These are phyloP conservation scores for Sebastes vulpes DNA, from an alignment of 2,797 vertebrate species.

Conservation along the genomic window DNA sequence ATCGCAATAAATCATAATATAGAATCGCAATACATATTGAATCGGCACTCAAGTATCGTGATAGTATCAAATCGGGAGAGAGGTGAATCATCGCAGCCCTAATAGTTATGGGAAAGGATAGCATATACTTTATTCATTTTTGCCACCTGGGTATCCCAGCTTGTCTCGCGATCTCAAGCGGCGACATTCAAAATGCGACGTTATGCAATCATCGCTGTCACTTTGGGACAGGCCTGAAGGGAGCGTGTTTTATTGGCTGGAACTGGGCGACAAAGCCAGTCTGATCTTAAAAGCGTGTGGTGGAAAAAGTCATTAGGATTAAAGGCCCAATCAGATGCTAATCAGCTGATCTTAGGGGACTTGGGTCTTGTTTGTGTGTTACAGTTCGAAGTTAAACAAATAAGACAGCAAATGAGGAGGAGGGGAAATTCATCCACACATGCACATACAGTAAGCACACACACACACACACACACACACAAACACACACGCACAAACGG, in stretches of 20 bases:
- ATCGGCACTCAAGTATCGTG: too few relatives aligned
- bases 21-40: too few relatives aligned
- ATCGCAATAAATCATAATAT: too few relatives aligned
- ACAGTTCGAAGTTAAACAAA: constrained; percentile 35
- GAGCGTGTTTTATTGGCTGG: constrained; percentile 39
- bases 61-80: too few relatives aligned
- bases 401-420: constrained; percentile 20
- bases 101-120: background rate
- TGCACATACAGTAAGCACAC: background rate
- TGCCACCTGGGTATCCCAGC: background rate
- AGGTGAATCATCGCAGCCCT: too few relatives aligned
- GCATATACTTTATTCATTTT: background rate
- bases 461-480: background rate
- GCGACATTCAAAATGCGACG: constrained; percentile 24
- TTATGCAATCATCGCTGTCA: constrained; percentile 32
- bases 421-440: background rate
- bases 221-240: constrained; percentile 26
- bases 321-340: constrained; percentile 72
- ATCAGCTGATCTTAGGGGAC: constrained; percentile 62
- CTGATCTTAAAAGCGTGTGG: constrained; percentile 58
- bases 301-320: constrained; percentile 78
- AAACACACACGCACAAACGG: constrained; percentile 7
- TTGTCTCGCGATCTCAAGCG: background rate
- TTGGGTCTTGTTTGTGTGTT: constrained; percentile 49
- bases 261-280: constrained; percentile 49